Conservation (phyloP, 2,888 invertebrate species). For the Hydropsyche betteni region DNA sequence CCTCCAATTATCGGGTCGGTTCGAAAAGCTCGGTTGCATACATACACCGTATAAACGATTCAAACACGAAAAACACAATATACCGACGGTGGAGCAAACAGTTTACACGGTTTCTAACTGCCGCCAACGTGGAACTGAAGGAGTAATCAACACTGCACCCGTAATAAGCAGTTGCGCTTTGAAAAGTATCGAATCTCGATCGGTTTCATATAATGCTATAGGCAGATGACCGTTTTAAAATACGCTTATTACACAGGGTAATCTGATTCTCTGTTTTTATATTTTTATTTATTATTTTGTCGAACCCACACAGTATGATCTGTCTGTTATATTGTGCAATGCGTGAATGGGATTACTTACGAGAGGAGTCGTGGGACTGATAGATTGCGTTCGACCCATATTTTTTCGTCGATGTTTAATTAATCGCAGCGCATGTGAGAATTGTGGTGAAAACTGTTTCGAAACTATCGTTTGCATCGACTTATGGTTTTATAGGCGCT, state of each 20-base stretch:
- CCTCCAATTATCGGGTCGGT: conserved; percentile 32
- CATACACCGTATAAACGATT: conserved; percentile 11
- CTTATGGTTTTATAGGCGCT: conserved; percentile 3
- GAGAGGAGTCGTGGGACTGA: conserved; percentile 7
- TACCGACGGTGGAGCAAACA: neutral
- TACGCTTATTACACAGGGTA: too few relatives aligned
- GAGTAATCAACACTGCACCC: conserved; percentile 6
- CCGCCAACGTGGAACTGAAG: neutral
- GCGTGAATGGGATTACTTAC: neutral
- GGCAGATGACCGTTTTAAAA: too few relatives aligned
- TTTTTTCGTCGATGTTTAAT: conserved; percentile 9
- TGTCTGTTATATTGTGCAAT: conserved; percentile 9
- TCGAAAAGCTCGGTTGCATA: conserved; percentile 28
- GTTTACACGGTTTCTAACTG: neutral
- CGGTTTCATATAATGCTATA: too few relatives aligned
- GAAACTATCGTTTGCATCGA: conserved; percentile 20
- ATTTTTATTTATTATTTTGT: too few relatives aligned
- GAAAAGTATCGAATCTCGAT: too few relatives aligned
- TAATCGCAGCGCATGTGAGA: conserved; percentile 4
- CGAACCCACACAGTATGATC: too few relatives aligned
- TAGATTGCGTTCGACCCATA: neutral
- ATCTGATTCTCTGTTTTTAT: too few relatives aligned
- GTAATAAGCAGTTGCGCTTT: too few relatives aligned
- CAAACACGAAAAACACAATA: conserved; percentile 16
- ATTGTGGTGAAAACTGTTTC: conserved; percentile 8